A percentile compares a stretch with the other conserved stretches of the same genome.
These are phyloP conservation scores for Cephus nigrinus DNA, from an alignment of 2,888 invertebrate genomes.

Conservation along the genomic window DNA sequence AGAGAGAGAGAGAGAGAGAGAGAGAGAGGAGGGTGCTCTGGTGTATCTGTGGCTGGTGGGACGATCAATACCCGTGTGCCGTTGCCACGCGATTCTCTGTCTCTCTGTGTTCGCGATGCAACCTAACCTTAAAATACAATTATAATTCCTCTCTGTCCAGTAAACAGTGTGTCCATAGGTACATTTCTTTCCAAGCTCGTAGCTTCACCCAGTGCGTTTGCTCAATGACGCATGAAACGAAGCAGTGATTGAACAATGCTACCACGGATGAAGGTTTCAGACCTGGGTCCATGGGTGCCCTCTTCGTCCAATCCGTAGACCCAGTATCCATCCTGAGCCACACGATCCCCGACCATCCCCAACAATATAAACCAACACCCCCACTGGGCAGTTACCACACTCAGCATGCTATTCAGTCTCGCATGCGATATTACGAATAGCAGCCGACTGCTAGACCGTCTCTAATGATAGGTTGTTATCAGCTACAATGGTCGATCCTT, in stretches of 20 bases:
- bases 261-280: neutral
- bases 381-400: neutral
- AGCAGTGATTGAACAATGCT: slow-evolving; percentile 8
- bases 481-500: slow-evolving; percentile 24
- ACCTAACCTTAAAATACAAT: slow-evolving; percentile 45
- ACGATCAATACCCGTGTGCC: slow-evolving; percentile 4
- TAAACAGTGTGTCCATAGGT: slow-evolving; percentile 31
- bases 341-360: neutral
- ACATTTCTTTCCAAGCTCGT: slow-evolving; percentile 19
- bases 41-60: slow-evolving; percentile 2
- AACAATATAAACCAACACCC: slow-evolving; percentile 9
- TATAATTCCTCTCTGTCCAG: slow-evolving; percentile 50
- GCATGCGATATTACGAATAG: slow-evolving; percentile 33
- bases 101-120: neutral
- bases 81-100: neutral
- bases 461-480: neutral
- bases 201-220: slow-evolving; percentile 13
- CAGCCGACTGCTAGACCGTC: slow-evolving; percentile 10
- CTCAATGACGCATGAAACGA: slow-evolving; percentile 46
- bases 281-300: neutral
- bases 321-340: neutral
- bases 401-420: slow-evolving; percentile 26
- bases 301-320: neutral
- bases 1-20: neutral
- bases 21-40: slow-evolving; percentile 15